Percentiles rank a stretch among this genome's conserved stretches.
Conservation (phyloP, 2,888 invertebrate species). For the Mechanitis messenoides region DNA sequence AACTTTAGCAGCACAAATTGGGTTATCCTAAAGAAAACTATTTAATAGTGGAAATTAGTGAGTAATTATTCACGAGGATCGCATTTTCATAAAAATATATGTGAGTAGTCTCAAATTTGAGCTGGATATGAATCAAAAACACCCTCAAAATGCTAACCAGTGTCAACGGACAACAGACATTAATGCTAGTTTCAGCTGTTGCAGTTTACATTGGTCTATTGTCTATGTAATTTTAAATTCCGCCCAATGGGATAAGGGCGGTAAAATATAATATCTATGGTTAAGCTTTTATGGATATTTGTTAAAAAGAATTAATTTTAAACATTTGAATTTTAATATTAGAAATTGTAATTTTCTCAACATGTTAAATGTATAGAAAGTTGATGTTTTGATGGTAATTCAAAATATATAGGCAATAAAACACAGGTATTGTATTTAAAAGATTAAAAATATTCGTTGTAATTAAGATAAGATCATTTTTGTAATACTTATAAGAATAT, state of each 20-base stretch:
- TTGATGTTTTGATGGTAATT: no score
- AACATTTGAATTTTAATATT: no score
- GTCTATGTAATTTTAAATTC: slow-evolving; percentile 61
- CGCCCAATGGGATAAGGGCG: slow-evolving; percentile 46
- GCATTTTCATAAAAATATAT: slow-evolving; percentile 49
- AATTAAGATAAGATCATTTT: no score
- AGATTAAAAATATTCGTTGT: no score
- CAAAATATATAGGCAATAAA: no score
- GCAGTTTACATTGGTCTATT: slow-evolving; percentile 57
- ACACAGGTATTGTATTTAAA: no score
- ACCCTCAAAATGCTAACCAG: slow-evolving; percentile 57
- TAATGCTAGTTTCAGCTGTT: slow-evolving; percentile 68
- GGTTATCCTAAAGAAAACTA: slow-evolving; percentile 42
- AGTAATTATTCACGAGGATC: slow-evolving; percentile 35
- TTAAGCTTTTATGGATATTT: background rate
- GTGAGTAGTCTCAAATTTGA: slow-evolving; percentile 48
- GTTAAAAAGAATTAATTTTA: no score
- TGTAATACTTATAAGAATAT: no score
- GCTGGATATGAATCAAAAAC: slow-evolving; percentile 44
- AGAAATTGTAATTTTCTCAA: no score
- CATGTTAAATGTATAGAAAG: no score
- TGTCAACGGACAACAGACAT: slow-evolving; percentile 73
- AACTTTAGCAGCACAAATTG: slow-evolving; percentile 41
- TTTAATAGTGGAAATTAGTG: slow-evolving; percentile 44
- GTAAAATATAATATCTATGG: slow-evolving; percentile 15